Evolutionary conservation across 2,797 vertebrate species (phyloP), one percentile per base, ranked within the genome.

Genomic region (Cuniculus paca): DNA sequence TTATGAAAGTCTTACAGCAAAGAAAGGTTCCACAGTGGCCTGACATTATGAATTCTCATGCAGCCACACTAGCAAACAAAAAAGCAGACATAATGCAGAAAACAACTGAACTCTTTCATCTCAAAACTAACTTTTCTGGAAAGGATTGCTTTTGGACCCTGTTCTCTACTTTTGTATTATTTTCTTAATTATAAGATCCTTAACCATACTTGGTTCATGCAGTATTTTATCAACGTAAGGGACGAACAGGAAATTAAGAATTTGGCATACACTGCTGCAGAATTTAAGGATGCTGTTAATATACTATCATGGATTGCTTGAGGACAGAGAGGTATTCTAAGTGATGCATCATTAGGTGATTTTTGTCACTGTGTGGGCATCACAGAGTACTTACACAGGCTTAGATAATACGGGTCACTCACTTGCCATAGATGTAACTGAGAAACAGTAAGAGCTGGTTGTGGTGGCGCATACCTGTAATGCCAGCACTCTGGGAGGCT

Each of bases 1-100:
- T 17, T n/a, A 45, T 3, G 10, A 0, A 45, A 31, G 22, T 36
- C 34, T 0, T 39, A 2, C 2, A 42, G 28, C 2, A 78, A 4
- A 2, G 9, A 65, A 19, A 0, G 13, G 26, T 7, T 4, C 31
- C 12, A 5, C 6, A 5, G 28, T 48, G 19, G 19, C 28, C 52
- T 17, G 74, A 61, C 11, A 2, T 20, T 4, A 0, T 0, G n/a
- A 79, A 78, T 39, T 14, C 3, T 26, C 39, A 24, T 1, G 7
- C 19, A 91, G 79, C 52, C 54, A 58, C 6, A 19, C 5, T 56
- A 22, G 39, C 34, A 28, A 34, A 36, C 13, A 34, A 2, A 74
- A 74, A 3, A 60, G 42, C 16, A 20, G 34, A 36, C 9, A 6
- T 0, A 8, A 12, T 6, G 52, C 28, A 12, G 19, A 28, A 60